Evolutionary conservation across 30 jellyfish, hydroid and myxozoan genomes (phyloP), one percentile per base, ranked within the genome.

Genomic region (Aurelia aurita complex sp. Pacific): DNA sequence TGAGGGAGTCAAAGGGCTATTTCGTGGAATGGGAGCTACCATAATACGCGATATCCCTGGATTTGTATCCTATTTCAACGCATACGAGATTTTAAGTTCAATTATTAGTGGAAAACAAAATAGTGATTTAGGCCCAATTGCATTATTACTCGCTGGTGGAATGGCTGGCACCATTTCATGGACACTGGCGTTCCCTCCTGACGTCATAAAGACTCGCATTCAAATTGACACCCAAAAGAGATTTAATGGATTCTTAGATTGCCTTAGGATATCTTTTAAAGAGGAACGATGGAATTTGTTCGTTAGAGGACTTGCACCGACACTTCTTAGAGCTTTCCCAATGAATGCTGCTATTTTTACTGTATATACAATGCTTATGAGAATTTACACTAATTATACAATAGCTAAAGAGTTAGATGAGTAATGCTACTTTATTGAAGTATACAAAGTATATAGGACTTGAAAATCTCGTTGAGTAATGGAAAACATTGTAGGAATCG

Each of bases 331-430:
- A 54, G 98, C 97, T 8, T 92, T 92, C 63, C 97, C 98, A 29
- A 92, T 92, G 98, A 92, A 92, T 73, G 89, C 98, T 5, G 98
- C 98, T 11, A 92, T 92, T 13, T 92, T 92, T 69, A 81, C 97
- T 18, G 91, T 92, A 16, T 66, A 92, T 73, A 78, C 86, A 10
- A n/a, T 81, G 16, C 77, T 88, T 54, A 81, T 76, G 86, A 75
- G 98, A 33, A 14, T 74, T 78, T 87, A 92, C 77, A 32, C 89
- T 3, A 50, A 67, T 52, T 67, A 79, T 76, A 81, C 64, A 74
- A 73, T 73, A 42, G 42, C 52, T 3, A 69, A 51, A 18, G 93
- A 84, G 2, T 17, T 84, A 12, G 57, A 46, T 3, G 57, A 46
- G 8, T 46, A 46, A 46, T 46, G 57, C 52, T 40, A 40, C 52